Percentiles rank a stretch among this genome's conserved stretches.
phyloP scores from a whole-genome alignment of 2,797 vertebrate species.

The Darevskia mixta region DNA sequence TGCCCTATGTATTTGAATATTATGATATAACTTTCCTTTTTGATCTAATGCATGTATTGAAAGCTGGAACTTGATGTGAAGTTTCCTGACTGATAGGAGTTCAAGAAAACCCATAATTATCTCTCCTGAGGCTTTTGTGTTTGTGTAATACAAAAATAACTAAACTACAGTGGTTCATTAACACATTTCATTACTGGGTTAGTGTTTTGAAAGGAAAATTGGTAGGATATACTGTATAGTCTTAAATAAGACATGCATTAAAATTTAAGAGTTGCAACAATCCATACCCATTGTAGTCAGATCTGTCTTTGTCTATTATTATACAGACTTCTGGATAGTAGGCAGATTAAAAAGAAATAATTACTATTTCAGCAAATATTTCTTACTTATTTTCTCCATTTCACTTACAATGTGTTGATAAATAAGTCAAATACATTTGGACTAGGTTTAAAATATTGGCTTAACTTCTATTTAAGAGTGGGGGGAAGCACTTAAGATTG shows the following conservation, averaged over 20 bases:
- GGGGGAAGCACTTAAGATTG: too few relatives aligned
- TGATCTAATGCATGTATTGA: background rate
- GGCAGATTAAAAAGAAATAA: background rate
- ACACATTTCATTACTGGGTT: background rate
- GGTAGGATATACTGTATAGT: background rate
- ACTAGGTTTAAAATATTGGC: background rate
- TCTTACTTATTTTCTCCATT: background rate
- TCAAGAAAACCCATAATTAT: background rate
- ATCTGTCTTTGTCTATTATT: background rate
- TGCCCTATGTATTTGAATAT: background rate
- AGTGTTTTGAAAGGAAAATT: background rate
- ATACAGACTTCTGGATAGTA: background rate
- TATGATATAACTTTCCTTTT: background rate
- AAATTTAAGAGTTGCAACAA: rapidly evolving
- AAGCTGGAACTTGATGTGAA: background rate
- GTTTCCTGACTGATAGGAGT: background rate
- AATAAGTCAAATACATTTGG: background rate
- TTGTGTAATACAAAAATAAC: background rate
- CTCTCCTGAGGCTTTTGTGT: background rate
- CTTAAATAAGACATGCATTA: background rate
- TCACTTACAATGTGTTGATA: background rate
- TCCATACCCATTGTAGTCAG: background rate
- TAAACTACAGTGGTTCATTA: background rate
- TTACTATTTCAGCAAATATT: background rate
- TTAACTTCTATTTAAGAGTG: background rate